These are phyloP conservation scores for Lamellibrachia satsuma DNA, from an alignment of 2,888 invertebrate genomes.

Conservation along the genomic window DNA sequence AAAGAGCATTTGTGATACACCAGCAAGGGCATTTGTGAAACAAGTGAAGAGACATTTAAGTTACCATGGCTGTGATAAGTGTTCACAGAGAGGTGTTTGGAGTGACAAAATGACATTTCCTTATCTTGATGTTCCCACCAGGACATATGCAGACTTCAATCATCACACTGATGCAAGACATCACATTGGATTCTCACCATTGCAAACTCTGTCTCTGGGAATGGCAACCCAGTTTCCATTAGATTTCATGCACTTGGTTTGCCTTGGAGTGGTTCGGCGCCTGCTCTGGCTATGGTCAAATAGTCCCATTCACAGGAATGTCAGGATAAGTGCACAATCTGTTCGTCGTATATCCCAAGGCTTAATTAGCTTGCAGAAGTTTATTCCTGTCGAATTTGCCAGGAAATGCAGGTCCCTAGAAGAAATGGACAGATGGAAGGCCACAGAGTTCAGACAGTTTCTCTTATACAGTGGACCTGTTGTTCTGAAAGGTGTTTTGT, in stretches of 20 bases:
- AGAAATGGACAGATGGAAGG: too few species aligned
- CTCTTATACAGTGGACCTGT: too few species aligned
- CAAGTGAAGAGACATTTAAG: too few species aligned
- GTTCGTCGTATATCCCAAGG: too few species aligned
- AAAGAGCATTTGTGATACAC: constrained; percentile 44
- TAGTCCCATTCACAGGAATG: neutral
- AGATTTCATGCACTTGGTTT: constrained; percentile 45
- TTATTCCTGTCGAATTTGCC: too few species aligned
- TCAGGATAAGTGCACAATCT: too few species aligned
- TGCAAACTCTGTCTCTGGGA: neutral
- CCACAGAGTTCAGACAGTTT: too few species aligned
- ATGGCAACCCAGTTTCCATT: constrained; percentile 38
- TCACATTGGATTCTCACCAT: constrained; percentile 21
- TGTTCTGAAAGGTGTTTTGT: too few species aligned
- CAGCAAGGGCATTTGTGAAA: constrained; percentile 41
- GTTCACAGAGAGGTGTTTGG: constrained; percentile 27
- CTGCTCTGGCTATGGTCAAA: constrained; percentile 38
- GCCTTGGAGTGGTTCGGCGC: constrained; percentile 41
- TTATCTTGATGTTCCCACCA: neutral
- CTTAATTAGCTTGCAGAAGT: too few species aligned
- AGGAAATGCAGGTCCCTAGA: too few species aligned
- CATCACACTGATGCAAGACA: neutral
- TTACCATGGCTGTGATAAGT: constrained; percentile 37
- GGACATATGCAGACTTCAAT: neutral
- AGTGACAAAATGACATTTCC: constrained; percentile 22